Evolutionary conservation across 2,113 vertebrate species (phyloP).

Genomic region (Ginglymostoma cirratum): DNA sequence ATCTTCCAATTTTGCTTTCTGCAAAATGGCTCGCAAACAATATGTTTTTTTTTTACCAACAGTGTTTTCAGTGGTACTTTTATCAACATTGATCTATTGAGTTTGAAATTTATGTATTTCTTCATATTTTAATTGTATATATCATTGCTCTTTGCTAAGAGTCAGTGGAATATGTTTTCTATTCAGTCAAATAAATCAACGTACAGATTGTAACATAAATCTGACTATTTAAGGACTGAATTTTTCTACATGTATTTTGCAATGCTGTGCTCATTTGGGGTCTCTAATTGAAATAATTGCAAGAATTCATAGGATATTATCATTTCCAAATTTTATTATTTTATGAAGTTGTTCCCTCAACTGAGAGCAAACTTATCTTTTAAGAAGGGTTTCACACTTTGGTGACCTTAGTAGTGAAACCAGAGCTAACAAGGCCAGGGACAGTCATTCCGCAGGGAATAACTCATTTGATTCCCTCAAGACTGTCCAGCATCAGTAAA

Average conservation of each 20-base stretch:
- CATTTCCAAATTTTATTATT: neutral
- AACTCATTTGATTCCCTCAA: too few relatives aligned
- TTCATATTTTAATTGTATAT: neutral
- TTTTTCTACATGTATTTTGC: neutral
- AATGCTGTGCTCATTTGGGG: neutral
- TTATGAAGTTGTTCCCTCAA: neutral
- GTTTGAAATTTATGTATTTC: neutral
- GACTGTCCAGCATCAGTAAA: too few relatives aligned
- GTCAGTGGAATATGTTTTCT: neutral
- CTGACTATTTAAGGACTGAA: neutral
- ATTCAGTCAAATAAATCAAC: neutral
- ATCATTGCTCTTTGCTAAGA: neutral
- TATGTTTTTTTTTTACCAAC: neutral
- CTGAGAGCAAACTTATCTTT: neutral
- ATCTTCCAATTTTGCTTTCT: conserved; percentile 6
- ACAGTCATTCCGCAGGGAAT: too few relatives aligned
- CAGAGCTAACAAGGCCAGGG: too few relatives aligned
- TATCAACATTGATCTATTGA: neutral
- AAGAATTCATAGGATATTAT: neutral
- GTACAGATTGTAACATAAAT: neutral
- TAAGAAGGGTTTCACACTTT: neutral
- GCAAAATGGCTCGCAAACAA: neutral
- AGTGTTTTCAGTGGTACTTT: neutral
- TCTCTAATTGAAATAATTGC: neutral
- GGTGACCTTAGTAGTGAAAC: too few relatives aligned